These are phyloP conservation scores for Rosalia funebris DNA, from an alignment of 2,888 invertebrate genomes.

Conservation along the genomic window DNA sequence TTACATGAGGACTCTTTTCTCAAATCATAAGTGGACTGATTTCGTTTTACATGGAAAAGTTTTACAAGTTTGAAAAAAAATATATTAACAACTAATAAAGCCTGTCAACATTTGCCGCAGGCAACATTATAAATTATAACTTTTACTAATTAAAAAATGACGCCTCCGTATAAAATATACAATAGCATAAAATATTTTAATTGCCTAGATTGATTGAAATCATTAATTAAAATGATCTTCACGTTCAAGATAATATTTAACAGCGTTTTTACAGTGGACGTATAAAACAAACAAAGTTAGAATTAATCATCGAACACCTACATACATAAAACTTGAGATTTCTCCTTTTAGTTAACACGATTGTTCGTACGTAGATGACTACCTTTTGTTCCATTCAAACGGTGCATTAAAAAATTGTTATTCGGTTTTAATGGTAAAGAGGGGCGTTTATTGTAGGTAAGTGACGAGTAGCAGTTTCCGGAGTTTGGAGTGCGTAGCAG, in stretches of 20 bases:
- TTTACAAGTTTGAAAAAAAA: no score
- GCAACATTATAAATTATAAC: neutral
- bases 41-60: no score
- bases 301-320: constrained; percentile 22
- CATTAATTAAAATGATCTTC: constrained; percentile 19
- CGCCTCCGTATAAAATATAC: neutral
- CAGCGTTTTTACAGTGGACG: constrained; percentile 13
- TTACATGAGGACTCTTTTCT: no score
- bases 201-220: constrained; percentile 11
- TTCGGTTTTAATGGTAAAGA: no score
- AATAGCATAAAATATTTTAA: constrained; percentile 12
- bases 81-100: neutral
- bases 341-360: constrained; percentile 7
- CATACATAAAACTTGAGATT: constrained; percentile 2
- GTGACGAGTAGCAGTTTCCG: no score
- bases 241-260: constrained; percentile 15
- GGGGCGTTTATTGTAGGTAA: no score
- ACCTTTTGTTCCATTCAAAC: neutral
- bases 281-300: constrained; percentile 2
- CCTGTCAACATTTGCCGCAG: neutral
- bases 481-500: no score
- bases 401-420: neutral
- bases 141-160: constrained; percentile 4
- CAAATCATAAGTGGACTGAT: no score
- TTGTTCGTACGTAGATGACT: neutral